Percentiles rank a stretch among this genome's conserved stretches.
phyloP scores from a whole-genome alignment of 2,888 invertebrate species.

The Vandiemenella viatica region DNA sequence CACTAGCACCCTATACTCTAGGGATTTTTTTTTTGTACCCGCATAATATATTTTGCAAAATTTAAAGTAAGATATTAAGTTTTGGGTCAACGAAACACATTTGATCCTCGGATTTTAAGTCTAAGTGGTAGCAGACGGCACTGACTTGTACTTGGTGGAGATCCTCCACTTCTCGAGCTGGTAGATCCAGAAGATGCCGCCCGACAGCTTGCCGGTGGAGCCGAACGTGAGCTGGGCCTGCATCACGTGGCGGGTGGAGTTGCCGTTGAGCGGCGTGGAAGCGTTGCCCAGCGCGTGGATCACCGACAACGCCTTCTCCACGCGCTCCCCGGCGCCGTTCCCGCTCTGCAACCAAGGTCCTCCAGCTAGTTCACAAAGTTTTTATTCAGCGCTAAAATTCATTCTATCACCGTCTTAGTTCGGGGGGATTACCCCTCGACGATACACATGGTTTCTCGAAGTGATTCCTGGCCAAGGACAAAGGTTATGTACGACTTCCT shows the following conservation, averaged over 20 bases:
- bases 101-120: too few species aligned
- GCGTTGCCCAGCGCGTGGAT: slow-evolving; percentile 71
- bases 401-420: background rate
- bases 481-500: too few species aligned
- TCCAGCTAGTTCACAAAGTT: slow-evolving; percentile 12
- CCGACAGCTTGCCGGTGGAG: slow-evolving; percentile 75
- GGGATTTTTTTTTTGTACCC: too few species aligned
- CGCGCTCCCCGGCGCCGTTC: slow-evolving; percentile 44
- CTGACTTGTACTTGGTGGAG: too few species aligned
- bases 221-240: slow-evolving; percentile 71
- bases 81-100: too few species aligned
- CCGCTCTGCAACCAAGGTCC: slow-evolving; percentile 29
- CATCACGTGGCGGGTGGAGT: slow-evolving; percentile 71
- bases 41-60: too few species aligned
- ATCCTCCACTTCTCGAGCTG: slow-evolving; percentile 82
- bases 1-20: too few species aligned
- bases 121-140: too few species aligned
- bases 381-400: background rate
- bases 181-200: slow-evolving; percentile 72
- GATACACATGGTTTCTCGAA: too few species aligned
- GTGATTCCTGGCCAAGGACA: too few species aligned
- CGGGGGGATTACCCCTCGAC: too few species aligned
- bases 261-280: slow-evolving; percentile 66
- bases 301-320: slow-evolving; percentile 50
- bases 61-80: too few species aligned